Evolutionary conservation across 2,888 invertebrate genomes (phyloP).

Genomic region (Scaptomyza reducta): DNA sequence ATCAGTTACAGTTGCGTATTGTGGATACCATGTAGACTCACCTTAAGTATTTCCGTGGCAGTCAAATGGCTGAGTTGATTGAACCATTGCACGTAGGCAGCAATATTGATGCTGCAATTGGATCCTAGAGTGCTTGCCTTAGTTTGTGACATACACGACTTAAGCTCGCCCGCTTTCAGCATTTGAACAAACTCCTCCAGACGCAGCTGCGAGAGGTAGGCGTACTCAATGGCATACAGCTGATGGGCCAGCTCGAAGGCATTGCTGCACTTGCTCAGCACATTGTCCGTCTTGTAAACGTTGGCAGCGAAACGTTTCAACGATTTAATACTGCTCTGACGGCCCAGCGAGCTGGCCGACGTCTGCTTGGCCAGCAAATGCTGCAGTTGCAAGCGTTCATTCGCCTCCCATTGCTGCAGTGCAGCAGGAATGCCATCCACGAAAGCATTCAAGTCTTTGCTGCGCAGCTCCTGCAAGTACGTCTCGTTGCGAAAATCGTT

Average conservation of each 20-base stretch:
- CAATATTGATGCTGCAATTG: conserved; percentile 87
- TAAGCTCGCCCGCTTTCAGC: conserved; percentile 89
- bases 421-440: conserved; percentile 85
- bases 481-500: conserved; percentile 97
- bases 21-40: conserved; percentile 78
- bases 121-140: conserved; percentile 89
- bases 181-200: conserved; percentile 98
- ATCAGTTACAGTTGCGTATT: rapidly evolving
- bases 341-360: conserved; percentile 58
- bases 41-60: conserved; percentile 96
- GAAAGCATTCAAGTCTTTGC: conserved; percentile 84
- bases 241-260: conserved; percentile 94
- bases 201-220: conserved; percentile 95
- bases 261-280: conserved; percentile 90
- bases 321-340: conserved; percentile 73
- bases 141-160: conserved; percentile 85
- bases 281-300: conserved; percentile 77
- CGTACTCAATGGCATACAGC: conserved; percentile 95
- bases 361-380: conserved; percentile 56
- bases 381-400: conserved; percentile 85
- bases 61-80: conserved; percentile 96
- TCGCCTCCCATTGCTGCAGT: conserved; percentile 22
- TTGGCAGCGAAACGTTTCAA: conserved; percentile 84
- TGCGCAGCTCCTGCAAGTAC: conserved; percentile 93
- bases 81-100: conserved; percentile 98